These are phyloP conservation scores for Spinus pinus DNA, from an alignment of 2,797 vertebrate species.

Conservation along the genomic window DNA sequence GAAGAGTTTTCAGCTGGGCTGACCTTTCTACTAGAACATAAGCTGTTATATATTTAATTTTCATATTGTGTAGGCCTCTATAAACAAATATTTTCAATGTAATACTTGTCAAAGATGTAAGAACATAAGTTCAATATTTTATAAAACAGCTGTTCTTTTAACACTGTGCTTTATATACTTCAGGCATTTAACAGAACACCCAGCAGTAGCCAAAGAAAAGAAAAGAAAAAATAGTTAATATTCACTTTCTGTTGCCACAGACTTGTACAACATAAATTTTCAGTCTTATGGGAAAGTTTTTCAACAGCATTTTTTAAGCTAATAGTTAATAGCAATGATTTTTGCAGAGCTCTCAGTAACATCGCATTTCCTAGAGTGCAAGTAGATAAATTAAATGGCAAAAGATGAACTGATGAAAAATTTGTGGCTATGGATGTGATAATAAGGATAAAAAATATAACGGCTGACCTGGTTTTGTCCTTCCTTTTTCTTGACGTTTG, in stretches of 20 bases:
- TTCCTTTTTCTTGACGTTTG: background rate
- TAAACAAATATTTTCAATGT: slow-evolving; percentile 44
- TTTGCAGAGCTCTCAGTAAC: slow-evolving; percentile 1
- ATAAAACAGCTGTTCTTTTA: slow-evolving; percentile 48
- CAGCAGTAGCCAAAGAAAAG: slow-evolving; percentile 41
- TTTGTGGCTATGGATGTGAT: background rate
- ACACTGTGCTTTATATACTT: background rate
- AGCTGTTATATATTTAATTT: slow-evolving; percentile 5
- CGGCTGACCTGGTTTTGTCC: background rate
- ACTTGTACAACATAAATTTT: slow-evolving; percentile 13
- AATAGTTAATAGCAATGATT: background rate
- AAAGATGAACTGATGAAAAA: slow-evolving; percentile 4
- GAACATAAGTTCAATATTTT: slow-evolving; percentile 9
- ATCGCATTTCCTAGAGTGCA: background rate
- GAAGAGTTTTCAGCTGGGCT: background rate
- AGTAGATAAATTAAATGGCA: slow-evolving; percentile 6
- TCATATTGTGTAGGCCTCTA: background rate
- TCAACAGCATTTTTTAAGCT: background rate
- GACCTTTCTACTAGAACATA: background rate
- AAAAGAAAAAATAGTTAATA: slow-evolving; percentile 30
- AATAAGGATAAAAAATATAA: background rate
- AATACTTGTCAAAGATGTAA: slow-evolving; percentile 16
- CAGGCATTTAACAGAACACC: slow-evolving; percentile 3
- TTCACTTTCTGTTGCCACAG: slow-evolving; percentile 18
- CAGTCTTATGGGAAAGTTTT: slow-evolving; percentile 14